Evolutionary conservation across 2,797 vertebrate genomes (phyloP).

Genomic region (Lepilemur septentrionalis): DNA sequence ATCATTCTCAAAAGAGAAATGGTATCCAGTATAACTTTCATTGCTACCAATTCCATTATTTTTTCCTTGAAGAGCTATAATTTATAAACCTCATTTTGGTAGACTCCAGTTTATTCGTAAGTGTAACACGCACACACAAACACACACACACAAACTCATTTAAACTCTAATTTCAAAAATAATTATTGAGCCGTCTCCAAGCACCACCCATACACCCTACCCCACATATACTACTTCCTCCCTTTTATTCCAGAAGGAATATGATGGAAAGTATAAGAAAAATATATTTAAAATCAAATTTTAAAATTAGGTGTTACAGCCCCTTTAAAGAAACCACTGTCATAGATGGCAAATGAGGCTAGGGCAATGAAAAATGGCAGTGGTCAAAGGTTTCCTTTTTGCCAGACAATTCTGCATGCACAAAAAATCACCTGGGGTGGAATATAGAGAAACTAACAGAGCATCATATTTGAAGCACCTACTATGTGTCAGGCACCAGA

Average conservation of each 20-base stretch:
- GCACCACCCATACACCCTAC: not conserved
- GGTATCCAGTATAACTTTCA: not conserved
- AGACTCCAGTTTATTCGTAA: not conserved
- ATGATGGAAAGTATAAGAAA: not conserved
- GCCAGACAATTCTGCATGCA: not conserved
- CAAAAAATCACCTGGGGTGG: not conserved
- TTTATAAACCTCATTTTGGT: constrained; percentile 19
- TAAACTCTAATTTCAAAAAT: constrained; percentile 27
- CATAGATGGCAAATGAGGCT: not conserved
- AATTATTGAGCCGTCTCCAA: not conserved
- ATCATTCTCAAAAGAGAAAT: not conserved
- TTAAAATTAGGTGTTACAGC: not conserved
- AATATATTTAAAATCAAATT: not conserved
- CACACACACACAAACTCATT: not conserved
- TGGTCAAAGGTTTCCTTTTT: not conserved
- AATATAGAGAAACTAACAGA: not conserved
- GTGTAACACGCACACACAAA: not conserved
- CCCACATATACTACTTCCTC: not conserved
- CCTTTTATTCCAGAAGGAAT: not conserved
- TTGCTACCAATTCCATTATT: not conserved
- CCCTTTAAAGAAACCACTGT: constrained; percentile 1
- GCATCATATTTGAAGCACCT: not conserved
- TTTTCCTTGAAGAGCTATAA: not conserved
- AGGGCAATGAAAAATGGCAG: not conserved
- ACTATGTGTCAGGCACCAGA: not conserved